phyloP scores from a whole-genome alignment of 2,888 invertebrate species.

The Cylindroiulus punctatus region DNA sequence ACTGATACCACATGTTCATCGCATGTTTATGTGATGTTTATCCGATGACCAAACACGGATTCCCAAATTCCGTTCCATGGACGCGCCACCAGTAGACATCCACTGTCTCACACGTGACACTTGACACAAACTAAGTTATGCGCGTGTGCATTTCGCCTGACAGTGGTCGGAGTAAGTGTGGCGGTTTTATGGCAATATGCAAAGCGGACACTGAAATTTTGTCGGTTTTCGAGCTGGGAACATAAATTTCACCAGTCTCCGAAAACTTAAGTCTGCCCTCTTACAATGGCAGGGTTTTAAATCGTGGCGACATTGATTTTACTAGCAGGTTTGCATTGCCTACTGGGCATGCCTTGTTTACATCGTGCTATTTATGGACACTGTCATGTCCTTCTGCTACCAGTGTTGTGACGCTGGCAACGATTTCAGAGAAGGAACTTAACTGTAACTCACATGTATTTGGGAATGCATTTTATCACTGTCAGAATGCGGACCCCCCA shows the following conservation, averaged over 20 bases:
- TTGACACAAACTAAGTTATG: background rate
- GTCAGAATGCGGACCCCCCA: too few species aligned
- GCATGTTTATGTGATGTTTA: too few species aligned
- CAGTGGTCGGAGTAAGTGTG: background rate
- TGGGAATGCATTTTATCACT: too few species aligned
- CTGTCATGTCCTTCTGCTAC: constrained; percentile 29
- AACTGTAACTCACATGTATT: too few species aligned
- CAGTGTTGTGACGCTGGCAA: background rate
- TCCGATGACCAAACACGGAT: background rate
- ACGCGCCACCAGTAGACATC: background rate
- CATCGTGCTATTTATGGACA: background rate
- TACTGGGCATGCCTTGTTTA: constrained; percentile 16
- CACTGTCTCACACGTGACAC: background rate
- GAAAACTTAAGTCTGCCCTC: background rate
- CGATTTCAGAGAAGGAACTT: background rate
- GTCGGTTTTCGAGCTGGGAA: background rate
- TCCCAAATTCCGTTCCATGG: constrained; percentile 9
- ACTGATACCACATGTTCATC: too few species aligned
- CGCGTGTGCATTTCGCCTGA: background rate
- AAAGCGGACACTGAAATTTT: too few species aligned
- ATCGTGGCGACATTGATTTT: constrained; percentile 35
- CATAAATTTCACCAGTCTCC: background rate
- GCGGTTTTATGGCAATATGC: background rate
- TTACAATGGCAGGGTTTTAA: background rate
- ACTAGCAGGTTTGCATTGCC: background rate